Percentiles rank a stretch among this genome's conserved stretches.
phyloP scores from a whole-genome alignment of 2,797 vertebrate genomes.

The Chanos chanos region DNA sequence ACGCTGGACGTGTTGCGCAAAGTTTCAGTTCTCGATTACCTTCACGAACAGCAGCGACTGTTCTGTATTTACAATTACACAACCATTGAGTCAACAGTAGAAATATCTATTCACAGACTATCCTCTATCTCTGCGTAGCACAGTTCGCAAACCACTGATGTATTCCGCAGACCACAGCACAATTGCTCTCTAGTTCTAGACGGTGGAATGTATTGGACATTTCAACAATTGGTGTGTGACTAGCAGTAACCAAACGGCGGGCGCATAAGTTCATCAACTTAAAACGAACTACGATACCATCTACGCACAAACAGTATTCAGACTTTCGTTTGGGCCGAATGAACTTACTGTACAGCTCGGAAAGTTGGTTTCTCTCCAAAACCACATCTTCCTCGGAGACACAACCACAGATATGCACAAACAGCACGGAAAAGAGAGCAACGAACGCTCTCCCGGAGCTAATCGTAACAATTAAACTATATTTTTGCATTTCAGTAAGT shows the following conservation, averaged over 20 bases:
- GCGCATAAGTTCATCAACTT: neutral
- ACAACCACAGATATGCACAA: conserved; percentile 48
- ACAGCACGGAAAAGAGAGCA: conserved; percentile 49
- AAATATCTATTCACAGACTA: no score
- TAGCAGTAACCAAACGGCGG: neutral
- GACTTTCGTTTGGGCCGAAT: conserved; percentile 28
- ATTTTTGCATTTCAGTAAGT: conserved; percentile 60
- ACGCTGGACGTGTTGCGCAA: no score
- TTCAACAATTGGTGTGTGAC: no score
- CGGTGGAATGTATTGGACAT: no score
- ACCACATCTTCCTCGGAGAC: conserved; percentile 54
- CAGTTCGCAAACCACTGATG: neutral
- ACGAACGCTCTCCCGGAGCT: conserved; percentile 38
- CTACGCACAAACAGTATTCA: neutral
- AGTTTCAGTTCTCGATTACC: no score
- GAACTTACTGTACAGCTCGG: conserved; percentile 73
- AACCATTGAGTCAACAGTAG: no score
- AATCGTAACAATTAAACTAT: conserved; percentile 2
- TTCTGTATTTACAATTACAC: no score
- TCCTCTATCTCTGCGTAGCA: no score
- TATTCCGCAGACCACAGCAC: conserved; percentile 13
- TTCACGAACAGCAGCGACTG: no score
- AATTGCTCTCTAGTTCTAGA: no score
- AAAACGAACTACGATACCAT: neutral
- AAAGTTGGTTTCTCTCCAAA: conserved; percentile 63